Evolutionary conservation across 2,888 invertebrate genomes (phyloP), one percentile per base, ranked within the genome.

Genomic region (Epiperipatus broadwayi): DNA sequence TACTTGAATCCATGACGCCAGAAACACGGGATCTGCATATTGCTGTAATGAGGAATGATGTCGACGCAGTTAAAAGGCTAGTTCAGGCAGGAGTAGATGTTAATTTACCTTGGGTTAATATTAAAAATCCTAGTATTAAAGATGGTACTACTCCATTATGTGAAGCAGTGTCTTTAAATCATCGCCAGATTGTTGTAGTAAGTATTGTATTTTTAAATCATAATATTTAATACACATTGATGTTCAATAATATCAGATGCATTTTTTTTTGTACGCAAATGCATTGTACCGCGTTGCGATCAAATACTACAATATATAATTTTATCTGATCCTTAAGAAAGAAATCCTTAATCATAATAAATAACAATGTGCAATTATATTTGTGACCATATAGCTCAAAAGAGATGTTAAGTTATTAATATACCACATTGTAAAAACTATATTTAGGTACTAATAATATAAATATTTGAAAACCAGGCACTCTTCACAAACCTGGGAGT

Each of bases 121-220:
- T 56, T 5, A 51, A 54, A 21, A 54, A 56, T 7, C 59, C 59
- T n/a, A 58, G 58, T 48, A 53, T 60, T 14, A 60, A 60, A 44
- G 60, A 60, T 45, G 60, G 60, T 31, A 57, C 55, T 18, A 60
- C 60, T 4, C 59, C 60, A 3, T 48, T 60, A n/a, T 50, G 58
- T 39, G 57, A 59, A 44, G 60, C 60, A 14, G 59, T 60, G 5
- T 59, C 59, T 1, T 50, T 60, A 16, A 60, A 60, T 46, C 59
- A 60, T 48, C 52, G 53, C 27, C 55, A 56, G 41, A 56, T 60
- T 30, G 55, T 55, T 22, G 52, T 56, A 52, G 60, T 59, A 45
- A 38, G 45, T 42, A n/a, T n/a, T n/a, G n/a, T n/a, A n/a, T n/a
- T n/a, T n/a, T n/a, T 5, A 15, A 7, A 16, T 37, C 5, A 22